phyloP scores from a whole-genome alignment of 2,888 invertebrate genomes.

The Drosophila kanekoi region DNA sequence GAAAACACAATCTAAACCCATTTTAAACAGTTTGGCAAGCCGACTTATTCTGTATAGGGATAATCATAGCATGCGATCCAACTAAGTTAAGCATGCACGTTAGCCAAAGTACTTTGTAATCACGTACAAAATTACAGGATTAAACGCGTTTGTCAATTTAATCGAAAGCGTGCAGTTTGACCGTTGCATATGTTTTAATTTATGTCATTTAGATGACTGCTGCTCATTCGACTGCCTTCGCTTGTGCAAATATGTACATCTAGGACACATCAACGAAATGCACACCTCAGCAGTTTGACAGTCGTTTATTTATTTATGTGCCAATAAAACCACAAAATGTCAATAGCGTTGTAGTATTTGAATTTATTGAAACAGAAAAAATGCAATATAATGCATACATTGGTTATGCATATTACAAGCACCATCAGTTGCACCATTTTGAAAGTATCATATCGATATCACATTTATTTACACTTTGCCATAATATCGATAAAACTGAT shows the following conservation, averaged over 20 bases:
- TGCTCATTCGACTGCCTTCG: conserved; percentile 4
- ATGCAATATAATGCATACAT: conserved; percentile 12
- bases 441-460: not conserved
- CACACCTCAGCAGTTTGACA: conserved; percentile 16
- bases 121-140: conserved; percentile 6
- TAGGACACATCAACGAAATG: conserved; percentile 6
- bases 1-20: not conserved
- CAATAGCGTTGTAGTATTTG: not conserved
- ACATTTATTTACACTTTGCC: not conserved
- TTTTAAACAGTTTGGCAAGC: not conserved
- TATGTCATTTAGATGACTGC: conserved; percentile 1
- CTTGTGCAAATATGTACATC: not conserved
- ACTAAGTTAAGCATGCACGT: not conserved
- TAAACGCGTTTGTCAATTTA: not conserved
- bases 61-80: too few species aligned
- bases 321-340: conserved; percentile 15
- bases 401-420: not conserved
- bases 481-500: conserved; percentile 4
- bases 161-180: conserved; percentile 5
- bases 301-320: conserved; percentile 17
- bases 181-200: not conserved
- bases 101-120: not conserved
- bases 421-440: not conserved
- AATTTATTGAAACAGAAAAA: conserved; percentile 2
- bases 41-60: too few species aligned